phyloP scores from a whole-genome alignment of 2,888 invertebrate species.

The Octodonta nipae region DNA sequence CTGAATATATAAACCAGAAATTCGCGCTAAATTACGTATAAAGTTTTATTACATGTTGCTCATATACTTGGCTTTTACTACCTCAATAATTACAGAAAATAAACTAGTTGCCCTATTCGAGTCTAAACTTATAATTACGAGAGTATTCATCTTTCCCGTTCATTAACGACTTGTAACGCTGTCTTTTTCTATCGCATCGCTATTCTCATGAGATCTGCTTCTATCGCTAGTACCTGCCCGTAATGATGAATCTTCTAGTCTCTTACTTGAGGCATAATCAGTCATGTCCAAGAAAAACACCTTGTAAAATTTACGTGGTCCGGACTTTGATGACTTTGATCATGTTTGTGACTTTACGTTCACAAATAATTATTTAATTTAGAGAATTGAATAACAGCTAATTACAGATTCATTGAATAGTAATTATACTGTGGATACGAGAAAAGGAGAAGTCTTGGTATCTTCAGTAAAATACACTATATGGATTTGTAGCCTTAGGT shows the following conservation, averaged over 20 bases:
- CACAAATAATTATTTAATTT: no score
- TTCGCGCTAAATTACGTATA: no score
- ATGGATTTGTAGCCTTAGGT: no score
- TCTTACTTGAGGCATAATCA: conserved; percentile 28
- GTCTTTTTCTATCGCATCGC: conserved; percentile 10
- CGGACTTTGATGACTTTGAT: conserved; percentile 33
- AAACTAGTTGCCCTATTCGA: conserved; percentile 13
- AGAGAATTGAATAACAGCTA: no score
- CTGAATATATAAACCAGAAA: no score
- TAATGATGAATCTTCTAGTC: conserved; percentile 26
- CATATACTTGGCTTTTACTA: conserved; percentile 9
- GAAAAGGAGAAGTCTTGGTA: no score
- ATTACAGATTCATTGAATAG: no score
- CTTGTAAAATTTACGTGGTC: conserved; percentile 25
- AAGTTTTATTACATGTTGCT: no score
- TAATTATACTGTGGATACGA: no score
- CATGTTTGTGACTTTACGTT: no score
- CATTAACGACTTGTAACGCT: conserved; percentile 16
- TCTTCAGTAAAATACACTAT: no score
- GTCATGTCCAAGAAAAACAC: conserved; percentile 31
- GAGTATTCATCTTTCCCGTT: conserved; percentile 17
- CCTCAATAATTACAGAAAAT: conserved; percentile 15
- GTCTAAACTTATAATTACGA: conserved; percentile 17
- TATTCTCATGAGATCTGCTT: conserved; percentile 9
- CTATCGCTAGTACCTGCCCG: conserved; percentile 15